Base-by-base conservation (phyloP, 2,888 invertebrate genomes). In the Mesoligia furuncula region DNA sequence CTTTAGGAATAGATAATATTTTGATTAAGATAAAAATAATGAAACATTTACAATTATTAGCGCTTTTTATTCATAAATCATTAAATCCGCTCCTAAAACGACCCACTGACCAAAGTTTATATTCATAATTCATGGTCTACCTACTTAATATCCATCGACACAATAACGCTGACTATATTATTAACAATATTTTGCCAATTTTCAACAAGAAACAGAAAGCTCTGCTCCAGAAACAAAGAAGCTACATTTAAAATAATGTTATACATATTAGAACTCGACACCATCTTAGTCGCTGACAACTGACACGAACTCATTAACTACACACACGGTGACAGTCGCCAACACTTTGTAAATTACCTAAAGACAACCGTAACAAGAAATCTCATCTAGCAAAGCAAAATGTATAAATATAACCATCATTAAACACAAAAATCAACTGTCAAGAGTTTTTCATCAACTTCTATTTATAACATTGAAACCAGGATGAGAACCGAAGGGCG, bases 401-500 rank as follows among this genome's bases (percentile, higher is more conserved):
- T 31, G 6, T 75, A n/a, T n/a, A 83, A 82, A 79, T 73, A 48
- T 65, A 48, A 67, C 68, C 70, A 42, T 73, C 71, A 76, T 48
- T 48, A 27, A 48, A 77, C 20, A 67, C 27, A 64, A 57, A 79
- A 80, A 51, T 27, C 73, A 81, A 74, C 83, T 86, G 85, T 88
- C 87, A 80, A 80, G 72, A 87, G 88, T 89, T 90, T 88, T 88
- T 86, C 87, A 87, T 87, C 87, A 83, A 86, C 75, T 81, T 84
- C 83, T 85, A 89, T 88, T 89, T 90, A 91, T 90, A 90, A 89
- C 86, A 90, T 92, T 90, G 89, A 79, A 90, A 90, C 87, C 86
- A 83, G 89, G 91, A 90, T 90, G 92, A 92, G 89, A 91, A 78
- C 87, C 81, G 92, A 93, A 94, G 93, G 93, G 86, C 92, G 88